Evolutionary conservation across 2,888 invertebrate genomes (phyloP), one percentile per base, ranked within the genome.

Genomic region (Pheosia tremula): DNA sequence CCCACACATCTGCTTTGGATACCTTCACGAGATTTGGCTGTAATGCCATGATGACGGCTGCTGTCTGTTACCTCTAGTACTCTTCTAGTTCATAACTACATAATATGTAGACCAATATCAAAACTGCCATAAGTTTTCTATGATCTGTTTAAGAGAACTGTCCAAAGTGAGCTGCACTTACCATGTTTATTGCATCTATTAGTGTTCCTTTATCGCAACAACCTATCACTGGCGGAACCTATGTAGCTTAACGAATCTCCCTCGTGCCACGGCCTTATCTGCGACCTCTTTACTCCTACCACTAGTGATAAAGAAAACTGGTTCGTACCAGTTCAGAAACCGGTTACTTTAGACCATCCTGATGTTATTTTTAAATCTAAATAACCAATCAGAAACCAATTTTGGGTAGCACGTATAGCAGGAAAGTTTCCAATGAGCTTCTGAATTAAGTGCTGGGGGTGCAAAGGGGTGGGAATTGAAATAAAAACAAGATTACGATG

Each of bases 361-460:
- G 36, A 39, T 55, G 36, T 55, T 55, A 55, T 39, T 55, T 39
- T 39, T 39, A 13, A 55, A 55, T 55, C 37, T 55, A 66, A 62
- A 74, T 24, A 74, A 74, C 74, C 74, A 76, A 75, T 75, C 75
- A 74, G 63, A 67, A 67, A 76, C 68, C 68, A 74, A 76, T 76
- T 70, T 64, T 45, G 58, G 70, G 70, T 11, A 74, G 60, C 57
- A 68, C 62, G 57, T 62, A 57, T 65, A 64, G 64, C 74, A 68
- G 68, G 62, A 68, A 66, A 74, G 70, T 72, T 74, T 62, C 58
- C 64, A 65, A 76, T 72, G 76, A 74, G 68, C 72, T 72, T 67
- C 61, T 61, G 61, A 49, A 63, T 60, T 59, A 63, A 61, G 50
- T 61, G 59, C 55, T 54, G 37, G 66, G 64, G 62, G 58, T 55